Evolutionary conservation across 92 coral and sea anemone genomes (phyloP).

Genomic region (Blastomussa wellsi): DNA sequence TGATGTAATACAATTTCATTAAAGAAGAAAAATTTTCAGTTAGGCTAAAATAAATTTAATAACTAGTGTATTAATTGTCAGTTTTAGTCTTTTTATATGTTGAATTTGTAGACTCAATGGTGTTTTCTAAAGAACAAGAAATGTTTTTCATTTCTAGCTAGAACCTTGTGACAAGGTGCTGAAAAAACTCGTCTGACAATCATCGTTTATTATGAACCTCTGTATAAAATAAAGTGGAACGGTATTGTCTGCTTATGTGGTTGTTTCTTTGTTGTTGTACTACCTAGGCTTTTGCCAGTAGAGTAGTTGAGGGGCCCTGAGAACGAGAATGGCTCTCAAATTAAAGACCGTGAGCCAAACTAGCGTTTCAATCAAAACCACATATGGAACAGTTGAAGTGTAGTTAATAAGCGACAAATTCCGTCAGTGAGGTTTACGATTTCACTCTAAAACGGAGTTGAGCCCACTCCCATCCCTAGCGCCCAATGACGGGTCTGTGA

Average conservation of each 20-base stretch:
- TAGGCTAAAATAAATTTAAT: background rate
- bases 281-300: background rate
- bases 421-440: background rate
- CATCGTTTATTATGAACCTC: background rate
- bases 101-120: slow-evolving; percentile 11
- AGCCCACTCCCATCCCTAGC: background rate
- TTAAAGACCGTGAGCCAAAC: background rate
- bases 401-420: background rate
- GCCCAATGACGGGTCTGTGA: background rate
- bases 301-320: background rate
- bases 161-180: background rate
- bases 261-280: background rate
- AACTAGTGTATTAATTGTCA: slow-evolving; percentile 2
- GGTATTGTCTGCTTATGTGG: background rate
- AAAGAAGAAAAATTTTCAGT: background rate
- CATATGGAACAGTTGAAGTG: background rate
- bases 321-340: too few relatives aligned
- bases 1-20: background rate
- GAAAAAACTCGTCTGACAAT: slow-evolving; percentile 1
- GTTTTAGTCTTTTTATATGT: slow-evolving; percentile 19
- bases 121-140: slow-evolving; percentile 19
- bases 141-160: background rate
- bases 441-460: background rate
- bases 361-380: background rate
- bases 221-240: slow-evolving; percentile 11